Conservation (phyloP, 2,888 invertebrate genomes). For the Shargacucullia verbasci region DNA sequence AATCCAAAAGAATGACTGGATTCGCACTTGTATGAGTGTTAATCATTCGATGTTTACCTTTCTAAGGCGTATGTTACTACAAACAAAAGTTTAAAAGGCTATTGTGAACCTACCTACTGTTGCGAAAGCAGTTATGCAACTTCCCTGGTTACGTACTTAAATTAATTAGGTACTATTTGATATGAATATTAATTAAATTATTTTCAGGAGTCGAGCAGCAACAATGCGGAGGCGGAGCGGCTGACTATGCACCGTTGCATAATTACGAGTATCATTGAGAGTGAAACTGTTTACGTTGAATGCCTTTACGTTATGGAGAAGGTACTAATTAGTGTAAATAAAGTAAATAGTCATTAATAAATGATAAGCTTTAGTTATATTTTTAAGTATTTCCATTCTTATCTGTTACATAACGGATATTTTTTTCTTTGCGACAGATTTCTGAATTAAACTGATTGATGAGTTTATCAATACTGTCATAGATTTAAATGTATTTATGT, state of each 20-base stretch:
- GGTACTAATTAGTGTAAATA: constrained; percentile 81
- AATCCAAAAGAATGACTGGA: constrained; percentile 44
- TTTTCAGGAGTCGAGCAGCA: constrained; percentile 81
- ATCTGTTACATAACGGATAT: neutral
- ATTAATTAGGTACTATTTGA: constrained; percentile 29
- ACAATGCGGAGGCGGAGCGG: constrained; percentile 92
- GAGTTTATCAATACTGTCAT: too few relatives aligned
- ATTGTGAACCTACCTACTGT: constrained; percentile 61
- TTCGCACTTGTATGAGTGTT: constrained; percentile 22
- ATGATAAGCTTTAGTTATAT: too few relatives aligned
- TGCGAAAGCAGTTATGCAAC: constrained; percentile 59
- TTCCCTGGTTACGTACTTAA: constrained; percentile 38
- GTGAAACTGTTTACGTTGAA: constrained; percentile 96
- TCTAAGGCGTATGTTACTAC: constrained; percentile 58
- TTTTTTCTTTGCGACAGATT: constrained; percentile 2
- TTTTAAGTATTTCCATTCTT: constrained; percentile 31
- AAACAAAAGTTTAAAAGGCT: constrained; percentile 63
- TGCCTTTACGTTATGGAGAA: constrained; percentile 96
- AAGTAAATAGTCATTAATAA: too few relatives aligned
- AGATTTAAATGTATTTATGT: too few relatives aligned
- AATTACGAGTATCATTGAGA: constrained; percentile 96
- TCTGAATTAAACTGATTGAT: neutral
- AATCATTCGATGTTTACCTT: constrained; percentile 51
- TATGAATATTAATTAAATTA: constrained; percentile 35
- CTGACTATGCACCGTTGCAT: constrained; percentile 96